phyloP scores from a whole-genome alignment of 2,888 invertebrate species.

The Myopa testacea region DNA sequence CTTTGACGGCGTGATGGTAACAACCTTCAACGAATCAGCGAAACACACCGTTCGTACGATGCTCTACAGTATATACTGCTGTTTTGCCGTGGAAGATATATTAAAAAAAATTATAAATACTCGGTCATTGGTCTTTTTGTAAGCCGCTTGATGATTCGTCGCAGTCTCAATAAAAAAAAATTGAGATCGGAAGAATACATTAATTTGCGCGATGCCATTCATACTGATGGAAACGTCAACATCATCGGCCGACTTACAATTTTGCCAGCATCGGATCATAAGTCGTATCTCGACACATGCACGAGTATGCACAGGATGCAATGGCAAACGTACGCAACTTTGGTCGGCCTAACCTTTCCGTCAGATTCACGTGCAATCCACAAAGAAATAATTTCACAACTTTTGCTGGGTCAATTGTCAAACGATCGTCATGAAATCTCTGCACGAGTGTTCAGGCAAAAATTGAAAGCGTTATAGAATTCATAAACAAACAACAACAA shows the following conservation, averaged over 20 bases:
- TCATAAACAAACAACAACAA: too few relatives aligned
- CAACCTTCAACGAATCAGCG: not conserved
- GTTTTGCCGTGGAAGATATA: conserved; percentile 13
- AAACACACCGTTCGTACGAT: conserved; percentile 16
- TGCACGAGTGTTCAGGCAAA: conserved; percentile 34
- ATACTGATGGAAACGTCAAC: not conserved
- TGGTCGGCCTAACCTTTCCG: not conserved
- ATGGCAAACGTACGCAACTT: not conserved
- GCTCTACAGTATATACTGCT: conserved; percentile 38
- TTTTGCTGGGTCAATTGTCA: not conserved
- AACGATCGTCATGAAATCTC: conserved; percentile 41
- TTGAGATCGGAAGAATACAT: conserved; percentile 24
- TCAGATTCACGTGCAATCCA: not conserved
- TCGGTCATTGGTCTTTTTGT: conserved; percentile 41
- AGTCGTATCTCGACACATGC: conserved; percentile 45
- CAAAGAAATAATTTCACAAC: not conserved
- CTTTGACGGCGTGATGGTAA: conserved; percentile 13
- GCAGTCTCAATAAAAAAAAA: conserved; percentile 17
- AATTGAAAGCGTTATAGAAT: too few relatives aligned
- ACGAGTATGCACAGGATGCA: conserved; percentile 43
- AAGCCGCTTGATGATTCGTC: conserved; percentile 35
- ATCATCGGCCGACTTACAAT: not conserved
- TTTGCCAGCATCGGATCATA: conserved; percentile 22
- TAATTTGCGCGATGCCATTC: conserved; percentile 25
- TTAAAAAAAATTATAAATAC: conserved; percentile 21